Evolutionary conservation across 1,140 invertebrate genomes (phyloP), one percentile per base, ranked within the genome.

Genomic region (Scaptodrosophila lebanonensis): DNA sequence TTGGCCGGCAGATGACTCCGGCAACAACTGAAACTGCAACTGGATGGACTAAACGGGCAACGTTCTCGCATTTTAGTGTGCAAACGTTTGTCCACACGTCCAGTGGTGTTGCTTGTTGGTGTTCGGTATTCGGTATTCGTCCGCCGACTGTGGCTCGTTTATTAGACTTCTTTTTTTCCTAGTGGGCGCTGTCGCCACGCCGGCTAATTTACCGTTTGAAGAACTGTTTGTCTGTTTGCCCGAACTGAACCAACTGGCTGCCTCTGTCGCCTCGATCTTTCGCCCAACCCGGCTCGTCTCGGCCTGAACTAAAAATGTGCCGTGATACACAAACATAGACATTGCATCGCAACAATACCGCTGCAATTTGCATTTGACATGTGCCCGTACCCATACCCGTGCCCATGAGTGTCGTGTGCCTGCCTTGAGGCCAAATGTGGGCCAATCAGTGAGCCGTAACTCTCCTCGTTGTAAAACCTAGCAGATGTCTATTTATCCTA

Each of bases 81-180:
- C 76, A 76, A 83, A 61, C 77, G 76, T 57, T 71, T 82, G 76
- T 83, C 70, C 76, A 69, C 67, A 83, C 73, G 71, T 76, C 76
- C 70, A 82, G 76, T 83, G 57, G 67, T 66, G 66, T 59, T n/a
- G n/a, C n/a, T n/a, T n/a, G n/a, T n/a, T n/a, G n/a, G 50, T 58
- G 53, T 43, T 47, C 58, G 57, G 51, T 63, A 42, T 50, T 29
- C 32, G 47, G 42, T 33, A 18, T 62, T 25, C 8, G 22, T 25
- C 3, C 33, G 11, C 35, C 48, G 5, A 50, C 7, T 11, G 8
- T 54, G 33, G 13, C 70, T 59, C 53, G 43, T 42, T 50, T 17
- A 36, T 64, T 35, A 25, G 30, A 18, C 13, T 60, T 29, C 47
- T 18, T 13, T 40, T 13, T 13, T 33, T 45, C 51, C 43, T 36